Percentiles rank a stretch among this genome's conserved stretches.
These are phyloP conservation scores for Diceros bicornis DNA, from an alignment of 2,797 vertebrate species.

Conservation along the genomic window DNA sequence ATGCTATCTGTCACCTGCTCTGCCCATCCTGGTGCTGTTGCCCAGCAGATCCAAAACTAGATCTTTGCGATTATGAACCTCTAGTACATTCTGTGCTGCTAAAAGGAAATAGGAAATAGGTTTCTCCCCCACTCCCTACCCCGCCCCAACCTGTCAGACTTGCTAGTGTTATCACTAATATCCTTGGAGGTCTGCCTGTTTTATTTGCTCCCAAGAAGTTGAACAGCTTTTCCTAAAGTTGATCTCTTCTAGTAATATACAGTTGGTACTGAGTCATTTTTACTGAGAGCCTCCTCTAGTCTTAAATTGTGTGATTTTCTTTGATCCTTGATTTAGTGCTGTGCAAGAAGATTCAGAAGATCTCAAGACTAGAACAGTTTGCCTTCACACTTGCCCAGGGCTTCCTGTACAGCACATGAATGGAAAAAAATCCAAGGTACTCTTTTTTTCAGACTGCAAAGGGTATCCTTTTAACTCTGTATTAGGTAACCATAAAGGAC, in stretches of 20 bases:
- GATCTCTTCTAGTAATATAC: background rate
- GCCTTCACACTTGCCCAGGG: background rate
- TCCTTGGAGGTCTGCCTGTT: background rate
- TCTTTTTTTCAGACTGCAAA: background rate
- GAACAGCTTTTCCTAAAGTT: conserved; percentile 15
- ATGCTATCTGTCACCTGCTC: background rate
- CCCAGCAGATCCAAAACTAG: background rate
- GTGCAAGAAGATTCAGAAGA: background rate
- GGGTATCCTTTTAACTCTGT: background rate
- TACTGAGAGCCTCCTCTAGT: background rate
- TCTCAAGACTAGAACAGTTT: background rate
- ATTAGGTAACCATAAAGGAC: background rate
- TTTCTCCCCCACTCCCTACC: background rate
- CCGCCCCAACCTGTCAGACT: background rate
- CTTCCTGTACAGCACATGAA: background rate
- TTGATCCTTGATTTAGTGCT: background rate
- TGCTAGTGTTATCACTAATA: background rate
- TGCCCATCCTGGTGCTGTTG: background rate
- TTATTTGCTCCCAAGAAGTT: conserved; percentile 26
- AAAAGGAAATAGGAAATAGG: background rate
- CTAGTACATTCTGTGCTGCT: background rate
- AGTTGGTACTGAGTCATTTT: background rate
- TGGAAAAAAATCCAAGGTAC: background rate
- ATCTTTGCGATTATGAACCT: background rate
- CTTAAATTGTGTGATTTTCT: conserved; percentile 48